phyloP scores from a whole-genome alignment of 1,140 invertebrate species.

The Eubasilissa regina region DNA sequence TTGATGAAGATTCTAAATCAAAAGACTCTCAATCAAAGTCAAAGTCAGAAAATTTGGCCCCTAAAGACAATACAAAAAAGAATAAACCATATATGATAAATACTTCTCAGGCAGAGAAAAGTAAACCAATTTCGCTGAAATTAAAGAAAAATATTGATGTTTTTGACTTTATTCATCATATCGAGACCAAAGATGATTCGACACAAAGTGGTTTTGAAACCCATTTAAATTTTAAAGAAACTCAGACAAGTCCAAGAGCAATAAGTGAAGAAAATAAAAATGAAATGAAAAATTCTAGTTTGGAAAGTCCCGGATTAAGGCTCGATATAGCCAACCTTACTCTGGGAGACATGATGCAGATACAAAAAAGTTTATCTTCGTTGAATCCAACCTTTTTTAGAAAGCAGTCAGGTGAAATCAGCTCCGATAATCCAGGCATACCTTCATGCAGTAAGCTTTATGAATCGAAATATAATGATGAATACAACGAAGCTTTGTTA shows the following conservation, averaged over 20 bases:
- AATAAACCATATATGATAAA: conserved; percentile 22
- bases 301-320: conserved; percentile 26
- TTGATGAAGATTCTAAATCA: conserved; percentile 64
- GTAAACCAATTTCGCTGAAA: conserved; percentile 62
- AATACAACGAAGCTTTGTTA: neutral
- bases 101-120: neutral
- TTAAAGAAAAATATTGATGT: conserved; percentile 68
- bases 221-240: conserved; percentile 45
- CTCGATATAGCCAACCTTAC: conserved; percentile 42
- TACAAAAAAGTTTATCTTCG: conserved; percentile 42
- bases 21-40: conserved; percentile 52
- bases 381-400: conserved; percentile 35
- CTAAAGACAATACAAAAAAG: conserved; percentile 37
- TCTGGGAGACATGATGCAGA: conserved; percentile 37
- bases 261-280: conserved; percentile 17
- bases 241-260: conserved; percentile 51
- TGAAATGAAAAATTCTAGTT: conserved; percentile 15
- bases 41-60: conserved; percentile 44
- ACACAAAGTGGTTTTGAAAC: conserved; percentile 63
- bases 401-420: conserved; percentile 17
- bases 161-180: conserved; percentile 68
- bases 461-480: neutral
- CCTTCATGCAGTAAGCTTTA: neutral
- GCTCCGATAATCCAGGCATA: neutral
- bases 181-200: conserved; percentile 66